A percentile compares a stretch with the other conserved stretches of the same genome.
Conservation (phyloP, 2,113 vertebrate genomes). For the Prinia subflava region DNA sequence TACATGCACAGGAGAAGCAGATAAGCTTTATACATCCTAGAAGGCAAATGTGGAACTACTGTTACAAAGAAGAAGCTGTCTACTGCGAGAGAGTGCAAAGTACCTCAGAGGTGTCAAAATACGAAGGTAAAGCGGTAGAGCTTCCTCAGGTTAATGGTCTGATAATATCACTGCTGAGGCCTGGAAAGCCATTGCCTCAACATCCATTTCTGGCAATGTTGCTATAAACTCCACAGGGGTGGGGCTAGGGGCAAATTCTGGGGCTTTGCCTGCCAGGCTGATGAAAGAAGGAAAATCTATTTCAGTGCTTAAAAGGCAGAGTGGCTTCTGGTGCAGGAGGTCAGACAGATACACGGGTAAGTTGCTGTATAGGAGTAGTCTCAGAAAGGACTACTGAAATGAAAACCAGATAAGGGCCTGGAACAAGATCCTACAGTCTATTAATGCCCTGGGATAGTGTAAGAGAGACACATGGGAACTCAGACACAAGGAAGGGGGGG, state of each 20-base stretch:
- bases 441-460: neutral
- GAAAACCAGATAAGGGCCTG: constrained; percentile 24
- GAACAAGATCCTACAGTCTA: constrained; percentile 36
- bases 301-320: constrained; percentile 39
- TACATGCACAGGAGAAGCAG: neutral
- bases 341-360: neutral
- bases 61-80: neutral
- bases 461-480: constrained; percentile 56
- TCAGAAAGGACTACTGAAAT: constrained; percentile 10
- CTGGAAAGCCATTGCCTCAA: neutral
- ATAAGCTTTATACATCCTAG: constrained; percentile 22
- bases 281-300: constrained; percentile 49
- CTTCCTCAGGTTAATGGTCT: constrained; percentile 42
- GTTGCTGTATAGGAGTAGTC: neutral
- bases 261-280: neutral
- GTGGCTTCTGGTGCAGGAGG: constrained; percentile 39
- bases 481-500: neutral
- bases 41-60: neutral
- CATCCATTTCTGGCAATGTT: neutral
- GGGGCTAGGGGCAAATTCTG: constrained; percentile 6
- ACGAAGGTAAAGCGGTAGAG: neutral
- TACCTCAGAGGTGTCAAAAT: constrained; percentile 7
- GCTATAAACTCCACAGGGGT: neutral
- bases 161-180: constrained; percentile 35
- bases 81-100: neutral